Percentiles rank a stretch among this genome's conserved stretches.
Conservation (phyloP, 2,113 vertebrate genomes). For the Rhodinocichla rosea region DNA sequence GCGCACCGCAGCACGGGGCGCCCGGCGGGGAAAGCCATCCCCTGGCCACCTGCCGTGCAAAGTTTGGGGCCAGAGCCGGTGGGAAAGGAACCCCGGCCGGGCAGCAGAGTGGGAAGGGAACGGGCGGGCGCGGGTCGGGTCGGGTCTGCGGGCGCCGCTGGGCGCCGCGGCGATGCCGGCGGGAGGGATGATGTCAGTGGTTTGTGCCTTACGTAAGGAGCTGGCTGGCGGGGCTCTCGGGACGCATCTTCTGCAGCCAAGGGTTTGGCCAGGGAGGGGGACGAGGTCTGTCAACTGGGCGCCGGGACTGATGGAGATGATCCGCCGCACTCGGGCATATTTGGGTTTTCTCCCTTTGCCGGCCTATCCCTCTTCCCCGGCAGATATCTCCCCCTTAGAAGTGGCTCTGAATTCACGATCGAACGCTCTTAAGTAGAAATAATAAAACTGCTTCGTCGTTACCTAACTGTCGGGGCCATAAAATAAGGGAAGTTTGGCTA, state of each 20-base stretch:
- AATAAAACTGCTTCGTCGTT: conserved; percentile 42
- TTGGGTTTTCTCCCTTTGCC: not conserved
- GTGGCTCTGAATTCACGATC: conserved; percentile 2
- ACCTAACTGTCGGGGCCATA: conserved; percentile 28
- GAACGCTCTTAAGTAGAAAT: conserved; percentile 32
- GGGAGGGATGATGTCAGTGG: conserved; percentile 74
- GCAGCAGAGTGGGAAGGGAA: not conserved
- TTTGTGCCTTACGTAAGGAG: conserved; percentile 72
- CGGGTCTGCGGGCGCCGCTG: not conserved
- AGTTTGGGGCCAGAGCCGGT: not conserved
- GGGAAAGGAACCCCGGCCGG: not conserved
- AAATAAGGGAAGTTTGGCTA: conserved; percentile 59
- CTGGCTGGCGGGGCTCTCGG: conserved; percentile 44
- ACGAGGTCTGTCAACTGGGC: not conserved
- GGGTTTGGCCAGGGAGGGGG: not conserved
- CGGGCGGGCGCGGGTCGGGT: not conserved
- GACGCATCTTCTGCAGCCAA: conserved; percentile 48
- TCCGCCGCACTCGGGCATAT: not conserved
- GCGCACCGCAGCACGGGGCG: not conserved
- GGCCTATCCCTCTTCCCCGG: not conserved
- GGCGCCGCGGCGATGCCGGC: not conserved
- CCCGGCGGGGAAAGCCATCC: not conserved
- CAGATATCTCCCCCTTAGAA: not conserved
- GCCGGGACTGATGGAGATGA: not conserved
- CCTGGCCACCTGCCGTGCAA: not conserved